These are phyloP conservation scores for Hippasteria phrygiana DNA, from an alignment of 53 echinoderm and acorn worm genomes.

Conservation along the genomic window DNA sequence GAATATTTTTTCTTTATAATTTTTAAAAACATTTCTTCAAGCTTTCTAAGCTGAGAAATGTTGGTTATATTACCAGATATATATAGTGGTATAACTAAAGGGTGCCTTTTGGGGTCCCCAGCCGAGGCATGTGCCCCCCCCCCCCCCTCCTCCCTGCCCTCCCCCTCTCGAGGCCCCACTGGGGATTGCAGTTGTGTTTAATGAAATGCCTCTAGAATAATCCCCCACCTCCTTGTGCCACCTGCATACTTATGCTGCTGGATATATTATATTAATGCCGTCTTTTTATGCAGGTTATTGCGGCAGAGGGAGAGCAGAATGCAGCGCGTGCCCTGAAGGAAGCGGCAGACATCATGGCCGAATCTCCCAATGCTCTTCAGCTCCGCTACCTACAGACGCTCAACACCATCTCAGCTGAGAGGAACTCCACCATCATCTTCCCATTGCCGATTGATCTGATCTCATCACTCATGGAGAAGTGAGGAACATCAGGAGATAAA, in stretches of 20 bases:
- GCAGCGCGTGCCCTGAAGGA: constrained; percentile 97
- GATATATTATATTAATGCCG: background rate
- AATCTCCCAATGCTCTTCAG: constrained; percentile 91
- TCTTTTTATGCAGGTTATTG: constrained; percentile 79
- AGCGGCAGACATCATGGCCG: constrained; percentile 90
- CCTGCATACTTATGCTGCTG: too few relatives aligned
- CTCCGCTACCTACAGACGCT: constrained; percentile 97
- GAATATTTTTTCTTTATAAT: too few relatives aligned
- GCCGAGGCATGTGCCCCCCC: too few relatives aligned
- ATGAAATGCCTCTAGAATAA: too few relatives aligned
- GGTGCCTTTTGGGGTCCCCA: too few relatives aligned
- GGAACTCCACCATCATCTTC: constrained; percentile 99
- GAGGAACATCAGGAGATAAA: background rate
- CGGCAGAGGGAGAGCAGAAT: constrained; percentile 96
- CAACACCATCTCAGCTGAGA: constrained; percentile 97
- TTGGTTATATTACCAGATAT: too few relatives aligned
- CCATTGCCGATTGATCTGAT: constrained; percentile 95
- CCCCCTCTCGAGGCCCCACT: too few relatives aligned
- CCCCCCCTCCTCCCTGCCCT: too few relatives aligned
- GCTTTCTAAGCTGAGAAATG: too few relatives aligned
- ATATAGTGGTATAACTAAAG: too few relatives aligned
- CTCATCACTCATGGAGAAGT: constrained; percentile 22
- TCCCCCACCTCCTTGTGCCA: background rate
- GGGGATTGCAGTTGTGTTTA: too few relatives aligned
- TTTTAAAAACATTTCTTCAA: too few relatives aligned